phyloP scores from a whole-genome alignment of 1,140 invertebrate species.

The Bombus picipes region DNA sequence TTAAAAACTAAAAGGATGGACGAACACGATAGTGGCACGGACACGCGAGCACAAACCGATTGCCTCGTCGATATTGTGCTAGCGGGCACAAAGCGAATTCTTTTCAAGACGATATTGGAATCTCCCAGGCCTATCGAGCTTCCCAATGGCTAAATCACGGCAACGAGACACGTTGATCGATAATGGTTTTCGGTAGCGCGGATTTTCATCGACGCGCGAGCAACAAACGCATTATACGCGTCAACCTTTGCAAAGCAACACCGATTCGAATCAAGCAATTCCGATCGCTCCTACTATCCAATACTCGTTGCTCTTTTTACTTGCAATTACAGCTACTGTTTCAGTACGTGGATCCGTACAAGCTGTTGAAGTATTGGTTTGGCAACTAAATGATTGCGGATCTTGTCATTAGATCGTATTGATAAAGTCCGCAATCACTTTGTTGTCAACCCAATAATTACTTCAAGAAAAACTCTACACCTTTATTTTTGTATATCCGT shows the following conservation, averaged over 20 bases:
- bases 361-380: too few species aligned
- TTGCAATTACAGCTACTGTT: not conserved
- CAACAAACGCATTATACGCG: slow-evolving; percentile 5
- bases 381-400: too few species aligned
- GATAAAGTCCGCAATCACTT: too few species aligned
- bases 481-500: too few species aligned
- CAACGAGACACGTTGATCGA: slow-evolving; percentile 45
- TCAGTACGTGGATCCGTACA: not conserved
- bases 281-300: not conserved
- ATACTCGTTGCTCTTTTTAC: not conserved
- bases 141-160: slow-evolving; percentile 5
- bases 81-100: slow-evolving; percentile 23
- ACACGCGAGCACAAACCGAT: slow-evolving; percentile 6
- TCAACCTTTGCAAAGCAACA: slow-evolving; percentile 5
- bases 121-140: slow-evolving; percentile 28
- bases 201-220: slow-evolving; percentile 29
- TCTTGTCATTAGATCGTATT: too few species aligned
- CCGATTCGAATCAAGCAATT: not conserved
- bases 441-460: too few species aligned
- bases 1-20: not conserved
- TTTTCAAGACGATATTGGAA: slow-evolving; percentile 44
- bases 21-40: not conserved
- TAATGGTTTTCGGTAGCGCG: not conserved
- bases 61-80: not conserved
- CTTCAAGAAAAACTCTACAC: too few species aligned